Evolutionary conservation across 2,797 vertebrate genomes (phyloP), one percentile per base, ranked within the genome.

Genomic region (Masticophis lateralis): DNA sequence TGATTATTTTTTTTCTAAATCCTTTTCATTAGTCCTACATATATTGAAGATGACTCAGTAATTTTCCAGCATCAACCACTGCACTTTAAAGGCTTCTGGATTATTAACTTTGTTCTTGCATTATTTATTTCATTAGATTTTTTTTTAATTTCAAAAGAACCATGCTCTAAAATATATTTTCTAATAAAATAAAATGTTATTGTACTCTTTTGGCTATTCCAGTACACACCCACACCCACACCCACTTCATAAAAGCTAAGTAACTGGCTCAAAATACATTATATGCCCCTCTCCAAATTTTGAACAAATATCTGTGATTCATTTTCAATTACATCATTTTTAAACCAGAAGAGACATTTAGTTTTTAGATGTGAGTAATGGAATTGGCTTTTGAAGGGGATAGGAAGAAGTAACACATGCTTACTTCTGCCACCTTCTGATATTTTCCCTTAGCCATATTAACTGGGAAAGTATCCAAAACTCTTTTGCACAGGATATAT

Each of bases 11-110:
- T 32, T 47, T 83, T 20, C 27, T 11, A 89, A 95, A 69, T 95
- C 53, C 63, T 90, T 89, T 63, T 83, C 95, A 94, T 95, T 96
- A 96, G 93, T 56, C 91, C 11, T 90, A 28, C 10, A 57, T 55
- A 90, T 83, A 93, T 0, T 0, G 92, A 95, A 95, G 92, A 89
- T 88, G 94, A 91, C 51, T 79, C n/a, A 5, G 18, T 89, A 59
- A 88, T 18, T 59, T 10, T 59, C 47, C 13, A 60, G 61, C 32
- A 66, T 79, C n/a, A 83, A 2, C 56, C 28, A 20, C 14, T 43
- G 25, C 43, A 91, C 63, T 86, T 14, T 32, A 51, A 61, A 32
- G 14, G 16, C 11, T 91, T 88, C 43, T 88, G 87, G 28, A 88
- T 57, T 87, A 20, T 86, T 59, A 28, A 5, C 3, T 57, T 7